These are phyloP conservation scores for Drosophila chauvacae DNA, from an alignment of 1,140 invertebrate genomes.

Conservation along the genomic window DNA sequence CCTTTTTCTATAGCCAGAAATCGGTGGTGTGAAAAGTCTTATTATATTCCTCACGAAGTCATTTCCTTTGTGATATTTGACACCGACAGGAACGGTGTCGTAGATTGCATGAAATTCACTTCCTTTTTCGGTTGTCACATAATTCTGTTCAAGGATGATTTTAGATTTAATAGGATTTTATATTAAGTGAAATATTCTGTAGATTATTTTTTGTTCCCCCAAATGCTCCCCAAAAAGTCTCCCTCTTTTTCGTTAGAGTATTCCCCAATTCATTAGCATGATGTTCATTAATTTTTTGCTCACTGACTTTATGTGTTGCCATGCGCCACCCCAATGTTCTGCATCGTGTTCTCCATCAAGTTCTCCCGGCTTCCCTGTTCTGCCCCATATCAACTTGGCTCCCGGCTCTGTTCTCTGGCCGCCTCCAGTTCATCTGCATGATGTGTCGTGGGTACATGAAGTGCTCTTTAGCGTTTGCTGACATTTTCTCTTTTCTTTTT, in stretches of 20 bases:
- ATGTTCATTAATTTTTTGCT: slow-evolving; percentile 38
- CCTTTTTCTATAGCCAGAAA: slow-evolving; percentile 10
- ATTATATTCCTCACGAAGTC: slow-evolving; percentile 27
- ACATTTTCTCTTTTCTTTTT: slow-evolving; percentile 56
- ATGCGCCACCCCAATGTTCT: slow-evolving; percentile 41
- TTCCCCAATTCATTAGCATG: slow-evolving; percentile 29
- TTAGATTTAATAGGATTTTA: not conserved
- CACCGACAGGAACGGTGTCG: slow-evolving; percentile 1
- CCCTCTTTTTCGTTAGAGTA: slow-evolving; percentile 7
- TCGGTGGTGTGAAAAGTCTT: slow-evolving; percentile 14
- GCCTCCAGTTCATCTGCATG: slow-evolving; percentile 49
- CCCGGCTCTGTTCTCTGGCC: slow-evolving; percentile 3
- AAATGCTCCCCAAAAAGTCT: not conserved
- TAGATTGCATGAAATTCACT: slow-evolving; percentile 6
- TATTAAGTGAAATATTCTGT: not conserved
- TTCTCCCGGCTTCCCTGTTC: slow-evolving; percentile 11
- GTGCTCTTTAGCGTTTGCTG: slow-evolving; percentile 82
- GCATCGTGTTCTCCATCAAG: slow-evolving; percentile 42
- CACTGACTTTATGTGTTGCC: slow-evolving; percentile 31
- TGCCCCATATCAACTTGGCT: slow-evolving; percentile 12
- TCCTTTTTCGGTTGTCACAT: not conserved
- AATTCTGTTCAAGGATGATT: not conserved
- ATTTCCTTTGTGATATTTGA: slow-evolving; percentile 25
- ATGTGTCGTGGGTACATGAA: slow-evolving; percentile 55
- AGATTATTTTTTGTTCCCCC: not conserved